Evolutionary conservation across 2,113 vertebrate species (phyloP), one percentile per base, ranked within the genome.

Genomic region (Hemichromis elongatus): DNA sequence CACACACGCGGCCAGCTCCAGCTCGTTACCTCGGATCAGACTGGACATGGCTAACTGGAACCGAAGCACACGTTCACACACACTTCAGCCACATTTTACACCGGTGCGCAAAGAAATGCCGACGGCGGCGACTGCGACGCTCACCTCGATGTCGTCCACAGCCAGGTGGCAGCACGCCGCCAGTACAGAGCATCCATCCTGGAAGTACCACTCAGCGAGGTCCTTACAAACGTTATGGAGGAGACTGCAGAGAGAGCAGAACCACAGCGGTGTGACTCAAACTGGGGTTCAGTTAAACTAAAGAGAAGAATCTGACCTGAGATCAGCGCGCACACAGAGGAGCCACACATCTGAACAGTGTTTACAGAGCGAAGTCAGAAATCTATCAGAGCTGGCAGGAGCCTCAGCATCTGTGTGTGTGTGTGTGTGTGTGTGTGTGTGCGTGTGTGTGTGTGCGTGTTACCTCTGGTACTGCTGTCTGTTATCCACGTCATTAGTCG

Each of bases 171-270:
- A 99, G 94, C 99, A 99, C 0, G 98, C 97, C 1, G 98, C 97
- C 42, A 98, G 93, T 1, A 98, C 96, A 4, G 97, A 97, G 63
- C 82, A 93, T 1, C 98, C 98, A 9, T 98, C 97, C 93, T 97
- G 98, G 87, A 99, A 99, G 95, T 99, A 97, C 97, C 97, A 98
- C 86, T 99, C 98, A 1, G 98, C 97, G 16, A 99, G 96, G 16
- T 99, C 97, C 79, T 94, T 57, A 90, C 96, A 98, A 79, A 99
- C 98, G 2, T 93, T 82, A 33, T 97, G 96, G 37, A 99, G 94
- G 5, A 99, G 96, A 63, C 99, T 99, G 84, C 40, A 68, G 45
- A 55, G 33, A 77, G 40, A 45, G 7, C 14, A 68, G 37, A 10
- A 9, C 3, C 63, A 70, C 37, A 70, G 0, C 7, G 66, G 59